phyloP scores from a whole-genome alignment of 2,888 invertebrate genomes.

The Drosophila ustulata region DNA sequence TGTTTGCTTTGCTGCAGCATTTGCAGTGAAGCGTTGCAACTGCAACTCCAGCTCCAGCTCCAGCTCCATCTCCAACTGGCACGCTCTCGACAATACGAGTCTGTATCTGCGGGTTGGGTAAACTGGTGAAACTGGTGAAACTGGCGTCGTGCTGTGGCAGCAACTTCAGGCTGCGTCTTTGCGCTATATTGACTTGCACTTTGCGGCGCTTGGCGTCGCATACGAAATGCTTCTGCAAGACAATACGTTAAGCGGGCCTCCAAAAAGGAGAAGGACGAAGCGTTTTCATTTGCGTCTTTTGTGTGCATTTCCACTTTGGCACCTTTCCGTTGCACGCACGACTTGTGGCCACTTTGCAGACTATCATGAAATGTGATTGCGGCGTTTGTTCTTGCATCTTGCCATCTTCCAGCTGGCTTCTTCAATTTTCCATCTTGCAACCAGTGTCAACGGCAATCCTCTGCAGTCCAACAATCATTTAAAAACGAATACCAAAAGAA shows the following conservation, averaged over 20 bases:
- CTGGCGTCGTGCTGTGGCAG: constrained; percentile 13
- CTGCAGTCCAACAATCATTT: constrained; percentile 24
- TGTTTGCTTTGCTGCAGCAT: constrained; percentile 51
- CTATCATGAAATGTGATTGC: constrained; percentile 33
- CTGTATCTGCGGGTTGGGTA: constrained; percentile 48
- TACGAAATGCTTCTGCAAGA: constrained; percentile 63
- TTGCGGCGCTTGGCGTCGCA: constrained; percentile 63
- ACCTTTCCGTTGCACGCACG: constrained; percentile 54
- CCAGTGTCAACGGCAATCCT: constrained; percentile 36
- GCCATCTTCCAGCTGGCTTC: not conserved
- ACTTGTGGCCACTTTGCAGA: constrained; percentile 56
- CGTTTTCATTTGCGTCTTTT: constrained; percentile 62
- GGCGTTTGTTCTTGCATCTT: constrained; percentile 16
- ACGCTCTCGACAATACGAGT: constrained; percentile 18
- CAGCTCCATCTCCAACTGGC: constrained; percentile 30
- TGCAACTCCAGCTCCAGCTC: constrained; percentile 27
- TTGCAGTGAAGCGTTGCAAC: constrained; percentile 39
- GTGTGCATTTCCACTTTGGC: constrained; percentile 42
- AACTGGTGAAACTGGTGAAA: constrained; percentile 8
- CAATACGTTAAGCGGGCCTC: constrained; percentile 40
- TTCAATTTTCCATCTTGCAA: not conserved
- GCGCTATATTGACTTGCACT: constrained; percentile 74
- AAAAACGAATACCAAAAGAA: constrained; percentile 15
- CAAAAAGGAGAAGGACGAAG: constrained; percentile 22
- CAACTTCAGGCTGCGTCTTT: constrained; percentile 32